Evolutionary conservation across 2,888 invertebrate species (phyloP), one percentile per base, ranked within the genome.

Genomic region (Melipona beecheii): DNA sequence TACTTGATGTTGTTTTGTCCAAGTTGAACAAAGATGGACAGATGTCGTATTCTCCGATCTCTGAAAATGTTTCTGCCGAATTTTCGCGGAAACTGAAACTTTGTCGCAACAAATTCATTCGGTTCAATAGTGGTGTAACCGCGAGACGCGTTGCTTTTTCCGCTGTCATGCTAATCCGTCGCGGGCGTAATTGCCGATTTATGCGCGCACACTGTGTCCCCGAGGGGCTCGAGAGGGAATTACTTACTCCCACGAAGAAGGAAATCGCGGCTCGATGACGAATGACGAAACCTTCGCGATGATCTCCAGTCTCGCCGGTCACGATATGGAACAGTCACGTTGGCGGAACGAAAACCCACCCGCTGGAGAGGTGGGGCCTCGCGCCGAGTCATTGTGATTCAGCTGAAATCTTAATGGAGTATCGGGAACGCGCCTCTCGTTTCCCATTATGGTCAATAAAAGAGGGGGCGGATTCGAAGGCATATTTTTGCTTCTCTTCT

Each of bases 141-240:
- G 58, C 84, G 85, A 91, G 91, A 91, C 87, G 75, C 81, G 90
- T 85, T 90, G 91, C 91, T 91, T 91, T 91, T 91, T 89, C 89
- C 78, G 91, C 87, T 91, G 90, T 93, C 91, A 93, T 92, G 93
- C 89, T 92, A 92, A 93, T 93, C 86, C 87, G 69, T 11, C 75
- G 71, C 70, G 83, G 76, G 78, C 70, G 86, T 92, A 92, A 93
- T 93, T 92, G 91, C 90, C 84, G 85, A 86, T 89, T 89, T 89
- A 89, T 89, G 87, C 89, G 80, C 75, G 66, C 77, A 73, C 85
- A 81, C 78, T 58, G 83, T 83, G 73, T 68, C 78, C 52, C n/a
- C 64, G 36, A 70, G 36, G 75, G 43, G 31, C 21, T 43, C 43
- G 78, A 52, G 17, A 4, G 5, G 0, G 74, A 86, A 86, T 86